Percentiles rank a stretch among this genome's conserved stretches.
phyloP scores from a whole-genome alignment of 2,888 invertebrate genomes.

The Emmelina monodactyla region DNA sequence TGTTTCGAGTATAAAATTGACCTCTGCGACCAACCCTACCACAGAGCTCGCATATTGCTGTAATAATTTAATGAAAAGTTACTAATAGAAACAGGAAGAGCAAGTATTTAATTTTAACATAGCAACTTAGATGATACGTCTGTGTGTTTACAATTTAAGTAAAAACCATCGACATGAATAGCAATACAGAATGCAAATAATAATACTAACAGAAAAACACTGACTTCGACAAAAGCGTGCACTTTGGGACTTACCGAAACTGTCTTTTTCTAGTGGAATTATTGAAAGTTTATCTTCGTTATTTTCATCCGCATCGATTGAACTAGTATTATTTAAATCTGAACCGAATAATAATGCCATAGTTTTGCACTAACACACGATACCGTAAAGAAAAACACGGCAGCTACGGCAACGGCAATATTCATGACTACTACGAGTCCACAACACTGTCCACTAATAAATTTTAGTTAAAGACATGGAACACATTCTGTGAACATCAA shows the following conservation, averaged over 20 bases:
- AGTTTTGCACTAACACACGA: no score
- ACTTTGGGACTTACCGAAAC: constrained; percentile 86
- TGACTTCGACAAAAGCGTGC: neutral
- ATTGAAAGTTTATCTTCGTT: constrained; percentile 75
- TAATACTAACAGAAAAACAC: neutral
- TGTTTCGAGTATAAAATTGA: constrained; percentile 46
- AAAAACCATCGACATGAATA: neutral
- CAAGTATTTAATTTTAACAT: constrained; percentile 2
- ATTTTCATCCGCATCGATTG: constrained; percentile 26
- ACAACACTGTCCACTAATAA: no score
- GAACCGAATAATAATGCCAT: constrained; percentile 46
- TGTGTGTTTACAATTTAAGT: neutral
- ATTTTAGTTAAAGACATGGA: no score
- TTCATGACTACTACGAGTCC: no score
- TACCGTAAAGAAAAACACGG: no score
- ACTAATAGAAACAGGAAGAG: constrained; percentile 4
- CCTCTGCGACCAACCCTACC: constrained; percentile 47
- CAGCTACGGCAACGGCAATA: no score
- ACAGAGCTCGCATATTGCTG: constrained; percentile 57
- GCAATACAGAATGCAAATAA: neutral
- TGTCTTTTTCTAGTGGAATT: constrained; percentile 87
- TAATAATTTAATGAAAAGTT: constrained; percentile 11
- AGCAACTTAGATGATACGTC: neutral
- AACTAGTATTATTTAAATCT: constrained; percentile 26
- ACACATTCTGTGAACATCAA: no score